phyloP scores from a whole-genome alignment of 2,797 vertebrate species.

The Eulemur coronatus region DNA sequence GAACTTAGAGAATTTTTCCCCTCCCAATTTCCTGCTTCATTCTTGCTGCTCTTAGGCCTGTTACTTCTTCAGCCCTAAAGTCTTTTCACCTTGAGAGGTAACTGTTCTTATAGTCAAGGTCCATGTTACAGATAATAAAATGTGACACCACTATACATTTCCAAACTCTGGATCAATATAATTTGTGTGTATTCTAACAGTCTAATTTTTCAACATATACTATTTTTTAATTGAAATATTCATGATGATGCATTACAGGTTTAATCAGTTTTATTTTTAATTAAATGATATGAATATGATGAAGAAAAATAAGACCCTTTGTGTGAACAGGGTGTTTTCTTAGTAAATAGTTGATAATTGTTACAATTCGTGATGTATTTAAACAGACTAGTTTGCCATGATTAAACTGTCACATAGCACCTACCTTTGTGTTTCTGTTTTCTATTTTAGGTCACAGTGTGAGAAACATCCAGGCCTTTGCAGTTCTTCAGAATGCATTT shows the following conservation, averaged over 20 bases:
- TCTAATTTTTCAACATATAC: neutral
- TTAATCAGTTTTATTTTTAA: constrained; percentile 19
- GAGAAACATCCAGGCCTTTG: constrained; percentile 97
- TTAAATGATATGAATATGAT: neutral
- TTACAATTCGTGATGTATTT: neutral
- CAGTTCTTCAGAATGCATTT: constrained; percentile 97
- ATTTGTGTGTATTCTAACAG: neutral
- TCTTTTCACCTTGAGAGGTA: constrained; percentile 8
- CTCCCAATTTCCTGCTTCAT: neutral
- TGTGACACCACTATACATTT: neutral
- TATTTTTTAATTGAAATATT: neutral
- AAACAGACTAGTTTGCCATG: neutral
- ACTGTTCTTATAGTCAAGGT: neutral
- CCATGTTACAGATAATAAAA: neutral
- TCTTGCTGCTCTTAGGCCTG: neutral
- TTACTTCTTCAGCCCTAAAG: neutral
- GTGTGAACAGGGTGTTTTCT: neutral
- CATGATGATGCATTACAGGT: neutral
- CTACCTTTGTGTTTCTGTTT: constrained; percentile 65
- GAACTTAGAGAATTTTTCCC: neutral
- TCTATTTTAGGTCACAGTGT: constrained; percentile 90
- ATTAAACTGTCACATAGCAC: constrained; percentile 10
- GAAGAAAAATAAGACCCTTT: constrained; percentile 35
- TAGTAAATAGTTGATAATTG: neutral
- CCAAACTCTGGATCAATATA: neutral